Base-by-base conservation (phyloP, 2,797 vertebrate genomes). In the Anguilla megastoma region DNA sequence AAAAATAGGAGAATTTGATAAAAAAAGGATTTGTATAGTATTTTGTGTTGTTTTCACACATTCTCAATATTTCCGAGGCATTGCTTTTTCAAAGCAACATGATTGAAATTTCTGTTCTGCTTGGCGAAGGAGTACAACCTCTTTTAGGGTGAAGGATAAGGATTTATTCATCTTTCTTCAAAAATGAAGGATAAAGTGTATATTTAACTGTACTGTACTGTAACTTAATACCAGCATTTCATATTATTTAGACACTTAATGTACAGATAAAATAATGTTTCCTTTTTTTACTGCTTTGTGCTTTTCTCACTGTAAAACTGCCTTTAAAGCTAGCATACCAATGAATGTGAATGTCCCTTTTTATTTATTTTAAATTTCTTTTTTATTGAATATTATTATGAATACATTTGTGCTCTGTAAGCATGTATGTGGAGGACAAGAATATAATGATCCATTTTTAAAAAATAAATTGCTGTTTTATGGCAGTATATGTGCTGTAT, bases 271-370 rank as follows among this genome's bases (percentile, higher is more conserved):
- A 91, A 92, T 89, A 1, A n/a, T 45, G 50, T 48, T 14, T 12
- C 10, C 45, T 9, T 50, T 12, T 12, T 50, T 48, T 48, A 50
- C 79, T 50, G 79, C 79, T 82, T 82, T 82, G 18, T 50, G 79
- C 45, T 48, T 76, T 76, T 33, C 41, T 82, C 79, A 50, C 79
- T 82, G 45, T 89, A 86, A 86, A 91, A 84, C 87, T 91, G 94
- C 95, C 94, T 95, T 93, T 91, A 91, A 94, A 91, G 95, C 94
- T 96, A 95, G 94, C 86, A 92, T 92, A 95, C 95, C 95, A 95
- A 96, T 95, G 95, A 96, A 95, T 96, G 95, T 96, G 95, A 96
- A 95, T 86, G 79, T 82, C 45, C 41, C 6, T 82, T 48, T 82
- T 50, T 82, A 84, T 94, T 94, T 93, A 93, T 90, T 93, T 93